Conservation (phyloP, 1,140 invertebrate genomes). For the Chlorops oryzae region DNA sequence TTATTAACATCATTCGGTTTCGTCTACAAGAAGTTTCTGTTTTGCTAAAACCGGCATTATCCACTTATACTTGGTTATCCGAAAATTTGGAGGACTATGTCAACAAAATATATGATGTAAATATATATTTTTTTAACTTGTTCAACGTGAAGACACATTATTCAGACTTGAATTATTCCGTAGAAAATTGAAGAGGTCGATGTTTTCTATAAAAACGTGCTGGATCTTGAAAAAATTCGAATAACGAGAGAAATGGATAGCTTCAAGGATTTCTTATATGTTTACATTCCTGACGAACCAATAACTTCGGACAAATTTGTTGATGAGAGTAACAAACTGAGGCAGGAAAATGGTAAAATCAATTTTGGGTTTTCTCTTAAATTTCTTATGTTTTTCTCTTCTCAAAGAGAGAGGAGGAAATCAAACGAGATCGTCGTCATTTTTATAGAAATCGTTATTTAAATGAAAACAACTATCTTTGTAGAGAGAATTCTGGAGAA, state of each 20-base stretch:
- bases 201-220: conserved; percentile 47
- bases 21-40: conserved; percentile 62
- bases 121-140: neutral
- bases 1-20: conserved; percentile 49
- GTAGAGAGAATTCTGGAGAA: conserved; percentile 51
- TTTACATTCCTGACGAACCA: conserved; percentile 61
- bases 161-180: neutral
- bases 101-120: conserved; percentile 52
- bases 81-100: conserved; percentile 64
- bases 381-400: neutral
- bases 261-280: conserved; percentile 58
- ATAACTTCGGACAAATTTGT: conserved; percentile 61
- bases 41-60: conserved; percentile 68
- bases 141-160: neutral
- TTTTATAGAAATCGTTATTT: neutral
- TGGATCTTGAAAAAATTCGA: conserved; percentile 69
- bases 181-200: conserved; percentile 30
- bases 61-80: conserved; percentile 74
- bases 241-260: conserved; percentile 64
- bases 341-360: conserved; percentile 50
- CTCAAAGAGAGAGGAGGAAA: neutral
- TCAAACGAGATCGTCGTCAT: neutral
- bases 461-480: conserved; percentile 22
- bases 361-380: neutral
- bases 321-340: conserved; percentile 55